phyloP scores from a whole-genome alignment of 2,113 vertebrate species.

The Emberiza fucata region DNA sequence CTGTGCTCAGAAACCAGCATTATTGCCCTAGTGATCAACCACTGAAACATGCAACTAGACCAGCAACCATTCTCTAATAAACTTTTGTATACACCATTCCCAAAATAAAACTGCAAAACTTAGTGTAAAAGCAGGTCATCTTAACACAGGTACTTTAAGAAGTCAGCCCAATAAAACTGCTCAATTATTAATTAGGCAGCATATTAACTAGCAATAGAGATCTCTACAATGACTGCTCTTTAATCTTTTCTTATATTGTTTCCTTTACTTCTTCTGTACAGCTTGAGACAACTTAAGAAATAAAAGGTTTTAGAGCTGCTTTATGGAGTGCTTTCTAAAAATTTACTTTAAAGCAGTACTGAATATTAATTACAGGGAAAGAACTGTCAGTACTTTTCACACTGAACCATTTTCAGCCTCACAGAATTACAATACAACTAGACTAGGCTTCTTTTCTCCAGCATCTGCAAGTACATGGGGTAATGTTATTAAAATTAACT shows the following conservation, averaged over 20 bases:
- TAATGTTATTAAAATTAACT: neutral
- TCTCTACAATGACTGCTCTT: neutral
- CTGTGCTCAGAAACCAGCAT: conserved; percentile 55
- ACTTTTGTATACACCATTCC: neutral
- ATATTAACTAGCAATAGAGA: neutral
- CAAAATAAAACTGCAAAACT: conserved; percentile 16
- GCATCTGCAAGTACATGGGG: neutral
- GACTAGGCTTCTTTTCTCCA: neutral
- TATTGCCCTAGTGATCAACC: conserved; percentile 42
- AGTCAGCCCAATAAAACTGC: neutral
- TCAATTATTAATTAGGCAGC: neutral
- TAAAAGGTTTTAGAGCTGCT: neutral
- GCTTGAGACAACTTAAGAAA: neutral
- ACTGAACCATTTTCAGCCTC: neutral
- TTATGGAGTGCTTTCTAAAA: neutral
- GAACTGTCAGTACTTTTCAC: neutral
- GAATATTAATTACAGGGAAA: neutral
- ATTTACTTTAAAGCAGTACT: neutral
- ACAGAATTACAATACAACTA: neutral
- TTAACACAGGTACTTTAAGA: neutral
- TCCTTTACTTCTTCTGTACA: neutral
- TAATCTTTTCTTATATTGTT: neutral
- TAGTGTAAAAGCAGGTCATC: neutral
- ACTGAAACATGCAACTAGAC: conserved; percentile 40
- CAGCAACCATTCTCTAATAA: conserved; percentile 25